Percentiles rank a stretch among this genome's conserved stretches.
Evolutionary conservation across 2,113 vertebrate genomes (phyloP).

Genomic region (Corapipo altera): DNA sequence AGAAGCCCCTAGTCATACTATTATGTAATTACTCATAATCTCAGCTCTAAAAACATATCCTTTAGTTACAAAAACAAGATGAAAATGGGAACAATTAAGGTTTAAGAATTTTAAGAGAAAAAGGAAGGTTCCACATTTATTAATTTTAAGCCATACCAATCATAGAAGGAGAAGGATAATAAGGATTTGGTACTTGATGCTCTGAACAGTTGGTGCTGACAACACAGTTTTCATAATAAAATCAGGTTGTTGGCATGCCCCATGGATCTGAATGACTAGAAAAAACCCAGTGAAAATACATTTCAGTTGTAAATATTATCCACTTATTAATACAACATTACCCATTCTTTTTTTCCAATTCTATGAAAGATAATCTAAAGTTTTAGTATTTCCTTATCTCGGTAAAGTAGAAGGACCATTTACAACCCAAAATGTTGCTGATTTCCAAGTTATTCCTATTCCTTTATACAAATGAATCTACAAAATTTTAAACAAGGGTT

Average conservation of each 20-base stretch:
- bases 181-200: background rate
- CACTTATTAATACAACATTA: background rate
- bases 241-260: background rate
- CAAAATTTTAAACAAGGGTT: background rate
- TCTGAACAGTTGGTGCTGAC: background rate
- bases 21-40: background rate
- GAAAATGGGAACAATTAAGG: background rate
- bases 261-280: background rate
- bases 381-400: background rate
- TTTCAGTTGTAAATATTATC: background rate
- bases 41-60: background rate
- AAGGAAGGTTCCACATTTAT: background rate
- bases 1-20: background rate
- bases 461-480: background rate
- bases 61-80: background rate
- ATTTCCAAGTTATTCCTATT: background rate
- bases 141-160: background rate
- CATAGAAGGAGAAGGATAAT: background rate
- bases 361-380: background rate
- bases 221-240: background rate
- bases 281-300: background rate
- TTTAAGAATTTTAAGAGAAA: background rate
- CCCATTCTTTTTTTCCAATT: background rate
- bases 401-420: background rate
- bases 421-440: background rate